Conservation (phyloP, 2,888 invertebrate species). For the Megastigmus dorsalis region DNA sequence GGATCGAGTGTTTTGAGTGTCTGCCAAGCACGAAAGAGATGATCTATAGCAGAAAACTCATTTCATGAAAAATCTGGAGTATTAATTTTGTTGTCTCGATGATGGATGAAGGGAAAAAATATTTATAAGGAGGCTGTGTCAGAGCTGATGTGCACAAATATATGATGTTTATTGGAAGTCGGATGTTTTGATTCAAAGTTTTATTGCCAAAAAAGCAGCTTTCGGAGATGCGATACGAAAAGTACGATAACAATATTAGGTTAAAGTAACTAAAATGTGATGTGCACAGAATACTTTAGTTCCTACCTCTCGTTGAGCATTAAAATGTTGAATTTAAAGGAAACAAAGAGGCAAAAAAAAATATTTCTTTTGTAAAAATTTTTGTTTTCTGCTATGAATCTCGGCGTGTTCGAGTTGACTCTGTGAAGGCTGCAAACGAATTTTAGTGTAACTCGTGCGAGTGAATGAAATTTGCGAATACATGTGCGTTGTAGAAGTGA, state of each 20-base stretch:
- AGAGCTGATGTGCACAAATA: conserved; percentile 7
- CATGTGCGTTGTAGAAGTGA: conserved; percentile 71
- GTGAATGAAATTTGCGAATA: conserved; percentile 66
- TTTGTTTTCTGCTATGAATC: conserved; percentile 50
- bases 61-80: conserved; percentile 17
- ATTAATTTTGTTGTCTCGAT: conserved; percentile 15
- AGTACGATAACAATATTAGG: background rate
- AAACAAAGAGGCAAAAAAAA: conserved; percentile 2
- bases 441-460: conserved; percentile 47
- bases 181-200: conserved; percentile 14
- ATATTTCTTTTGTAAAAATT: conserved; percentile 18
- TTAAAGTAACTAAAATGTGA: conserved; percentile 10
- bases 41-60: conserved; percentile 48
- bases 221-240: background rate
- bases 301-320: conserved; percentile 28
- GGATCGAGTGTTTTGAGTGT: conserved; percentile 6
- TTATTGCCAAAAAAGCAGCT: conserved; percentile 2
- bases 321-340: background rate
- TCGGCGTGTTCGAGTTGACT: conserved; percentile 28
- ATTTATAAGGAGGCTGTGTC: conserved; percentile 16
- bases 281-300: conserved; percentile 36
- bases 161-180: conserved; percentile 17
- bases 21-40: conserved; percentile 21
- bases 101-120: background rate
- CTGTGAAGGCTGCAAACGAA: background rate